phyloP scores from a whole-genome alignment of 2,113 vertebrate genomes.

The Tetrao urogallus region DNA sequence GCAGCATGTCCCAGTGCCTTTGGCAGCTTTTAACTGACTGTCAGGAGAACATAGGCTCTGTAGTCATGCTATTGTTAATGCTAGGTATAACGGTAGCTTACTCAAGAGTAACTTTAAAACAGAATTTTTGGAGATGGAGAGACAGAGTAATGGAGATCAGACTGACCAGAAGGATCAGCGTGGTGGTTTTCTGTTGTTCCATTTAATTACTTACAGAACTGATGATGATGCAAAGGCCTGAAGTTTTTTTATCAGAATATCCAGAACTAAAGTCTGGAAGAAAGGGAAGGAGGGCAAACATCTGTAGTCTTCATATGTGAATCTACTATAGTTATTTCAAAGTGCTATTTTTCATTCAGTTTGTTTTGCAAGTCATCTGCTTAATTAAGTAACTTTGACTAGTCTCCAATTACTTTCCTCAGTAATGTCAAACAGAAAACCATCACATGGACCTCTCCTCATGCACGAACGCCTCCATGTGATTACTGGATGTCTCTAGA shows the following conservation, averaged over 20 bases:
- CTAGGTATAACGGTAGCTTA: background rate
- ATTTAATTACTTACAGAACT: background rate
- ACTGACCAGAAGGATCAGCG: background rate
- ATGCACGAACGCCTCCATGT: background rate
- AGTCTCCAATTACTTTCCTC: background rate
- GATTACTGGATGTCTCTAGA: background rate
- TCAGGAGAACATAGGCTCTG: background rate
- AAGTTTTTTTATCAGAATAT: background rate
- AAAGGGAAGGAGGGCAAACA: background rate
- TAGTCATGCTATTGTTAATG: background rate
- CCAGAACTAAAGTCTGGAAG: background rate
- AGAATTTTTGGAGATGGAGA: background rate
- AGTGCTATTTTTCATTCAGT: background rate
- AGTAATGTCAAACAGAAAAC: background rate
- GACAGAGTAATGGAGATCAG: background rate
- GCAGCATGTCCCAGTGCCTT: background rate
- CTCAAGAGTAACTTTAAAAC: background rate
- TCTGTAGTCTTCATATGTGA: background rate
- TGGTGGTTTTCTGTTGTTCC: background rate
- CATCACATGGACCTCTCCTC: background rate
- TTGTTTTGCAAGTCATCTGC: background rate
- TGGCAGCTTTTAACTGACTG: no score
- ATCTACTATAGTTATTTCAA: background rate
- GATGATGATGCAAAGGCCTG: background rate
- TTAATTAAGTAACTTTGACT: background rate